Evolutionary conservation across 1,140 invertebrate species (phyloP), one percentile per base, ranked within the genome.

Genomic region (Drosophila aff.): DNA sequence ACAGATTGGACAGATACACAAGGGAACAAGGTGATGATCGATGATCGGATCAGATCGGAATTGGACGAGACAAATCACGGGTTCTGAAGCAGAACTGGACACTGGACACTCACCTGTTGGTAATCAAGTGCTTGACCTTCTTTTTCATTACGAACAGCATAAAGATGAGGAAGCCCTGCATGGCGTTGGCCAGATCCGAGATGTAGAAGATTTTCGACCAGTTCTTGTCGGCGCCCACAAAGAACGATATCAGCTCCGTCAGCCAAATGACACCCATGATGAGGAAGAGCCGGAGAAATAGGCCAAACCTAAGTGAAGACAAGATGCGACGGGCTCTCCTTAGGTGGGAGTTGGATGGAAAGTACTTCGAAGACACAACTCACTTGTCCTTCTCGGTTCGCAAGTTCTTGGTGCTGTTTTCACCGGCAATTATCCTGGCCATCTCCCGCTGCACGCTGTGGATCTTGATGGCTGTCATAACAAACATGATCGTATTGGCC

Each of bases 201-300:
- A 93, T 65, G 68, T 95, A 94, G 92, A 95, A 95, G n/a, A 94
- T 69, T 65, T 91, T 92, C 9, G 72, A 91, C 91, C n/a, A 92
- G 38, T 52, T 92, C 77, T 59, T 92, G 79, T 77, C 82, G 80
- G 8, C 64, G 55, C 71, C 91, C 18, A 94, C 92, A 46, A 94
- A 79, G 93, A 94, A 96, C 0, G 96, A 96, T 23, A 96, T 86
- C 43, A 96, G 94, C 84, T 96, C 96, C 92, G 95, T 94, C 3
- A 94, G 93, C 96, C 96, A 96, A 61, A 95, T 96, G 2, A 96
- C 94, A 7, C 96, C 96, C 96, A 96, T 96, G 0, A 96, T 95
- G 23, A 96, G 93, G 62, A 96, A 95, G 7, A 96, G 91, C 71
- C 96, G 96, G 49, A 96, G 67, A 73, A 96, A 96, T 0, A 96